A percentile compares a stretch with the other conserved stretches of the same genome.
Conservation (phyloP, 2,113 vertebrate species). For the Chamaea fasciata region DNA sequence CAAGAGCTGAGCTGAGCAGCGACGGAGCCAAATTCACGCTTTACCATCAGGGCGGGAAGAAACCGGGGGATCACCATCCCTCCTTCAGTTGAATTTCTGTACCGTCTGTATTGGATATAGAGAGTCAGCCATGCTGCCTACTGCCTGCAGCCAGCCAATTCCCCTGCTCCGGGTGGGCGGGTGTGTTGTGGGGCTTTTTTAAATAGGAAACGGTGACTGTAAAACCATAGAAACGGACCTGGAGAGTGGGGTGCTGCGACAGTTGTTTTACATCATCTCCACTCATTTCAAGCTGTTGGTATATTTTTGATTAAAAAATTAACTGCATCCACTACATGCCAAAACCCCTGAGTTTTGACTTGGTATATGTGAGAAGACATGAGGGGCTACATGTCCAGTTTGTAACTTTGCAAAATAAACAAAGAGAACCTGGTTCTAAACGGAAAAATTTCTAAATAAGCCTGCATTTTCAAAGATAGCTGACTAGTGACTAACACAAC, state of each 20-base stretch:
- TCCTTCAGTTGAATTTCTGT: not conserved
- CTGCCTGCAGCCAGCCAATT: not conserved
- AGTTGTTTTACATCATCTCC: not conserved
- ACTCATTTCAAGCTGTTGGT: not conserved
- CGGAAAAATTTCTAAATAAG: not conserved
- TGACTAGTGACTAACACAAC: not conserved
- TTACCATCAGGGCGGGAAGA: not conserved
- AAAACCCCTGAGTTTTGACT: not conserved
- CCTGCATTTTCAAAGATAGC: not conserved
- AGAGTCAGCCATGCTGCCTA: not conserved
- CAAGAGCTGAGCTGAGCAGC: not conserved
- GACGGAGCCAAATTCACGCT: not conserved
- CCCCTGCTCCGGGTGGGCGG: not conserved
- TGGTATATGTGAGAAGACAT: not conserved
- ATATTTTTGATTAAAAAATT: not conserved
- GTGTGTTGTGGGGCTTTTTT: not conserved
- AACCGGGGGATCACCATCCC: not conserved
- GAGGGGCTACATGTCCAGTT: not conserved
- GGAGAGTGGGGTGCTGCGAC: not conserved
- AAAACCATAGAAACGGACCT: not conserved
- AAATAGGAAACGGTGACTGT: not conserved
- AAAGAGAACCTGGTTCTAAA: not conserved
- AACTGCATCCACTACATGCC: not conserved
- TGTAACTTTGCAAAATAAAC: not conserved
- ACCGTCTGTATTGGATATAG: not conserved